A percentile compares a stretch with the other conserved stretches of the same genome.
phyloP scores from a whole-genome alignment of 2,888 invertebrate species.

The Phasia obesa region DNA sequence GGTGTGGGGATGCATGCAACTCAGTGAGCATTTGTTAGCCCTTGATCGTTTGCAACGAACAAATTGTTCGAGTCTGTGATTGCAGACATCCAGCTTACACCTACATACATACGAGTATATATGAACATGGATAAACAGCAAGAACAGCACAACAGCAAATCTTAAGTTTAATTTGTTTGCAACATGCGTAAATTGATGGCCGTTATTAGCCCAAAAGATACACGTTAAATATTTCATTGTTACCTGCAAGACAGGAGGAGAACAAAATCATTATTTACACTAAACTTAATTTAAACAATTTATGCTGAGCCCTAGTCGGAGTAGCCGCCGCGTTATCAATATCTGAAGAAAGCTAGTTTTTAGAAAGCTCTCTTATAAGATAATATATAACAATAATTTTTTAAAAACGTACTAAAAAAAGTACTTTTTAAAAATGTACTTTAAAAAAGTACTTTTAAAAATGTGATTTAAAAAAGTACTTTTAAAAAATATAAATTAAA shows the following conservation, averaged over 20 bases:
- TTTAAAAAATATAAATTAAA: not conserved
- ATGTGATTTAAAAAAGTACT: too few relatives aligned
- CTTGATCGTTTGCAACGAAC: conserved; percentile 31
- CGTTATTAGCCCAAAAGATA: conserved; percentile 80
- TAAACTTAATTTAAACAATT: not conserved
- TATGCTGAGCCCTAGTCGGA: not conserved
- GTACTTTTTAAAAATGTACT: not conserved
- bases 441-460: not conserved
- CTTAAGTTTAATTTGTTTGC: conserved; percentile 81
- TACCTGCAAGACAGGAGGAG: conserved; percentile 16
- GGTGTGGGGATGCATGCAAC: conserved; percentile 55
- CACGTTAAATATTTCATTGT: conserved; percentile 72
- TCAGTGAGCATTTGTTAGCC: conserved; percentile 24
- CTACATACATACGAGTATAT: conserved; percentile 27
- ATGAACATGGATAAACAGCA: conserved; percentile 10
- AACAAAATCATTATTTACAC: conserved; percentile 36
- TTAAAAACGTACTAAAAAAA: not conserved
- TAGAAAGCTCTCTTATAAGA: not conserved
- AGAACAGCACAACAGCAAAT: conserved; percentile 61
- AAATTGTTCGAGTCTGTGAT: conserved; percentile 53
- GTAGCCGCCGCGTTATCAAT: not conserved
- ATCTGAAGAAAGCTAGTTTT: not conserved
- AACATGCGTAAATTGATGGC: conserved; percentile 79
- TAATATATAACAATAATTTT: not conserved
- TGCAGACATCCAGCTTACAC: conserved; percentile 43